phyloP scores from a whole-genome alignment of 1,140 invertebrate genomes.

The Notospermus geniculatus region DNA sequence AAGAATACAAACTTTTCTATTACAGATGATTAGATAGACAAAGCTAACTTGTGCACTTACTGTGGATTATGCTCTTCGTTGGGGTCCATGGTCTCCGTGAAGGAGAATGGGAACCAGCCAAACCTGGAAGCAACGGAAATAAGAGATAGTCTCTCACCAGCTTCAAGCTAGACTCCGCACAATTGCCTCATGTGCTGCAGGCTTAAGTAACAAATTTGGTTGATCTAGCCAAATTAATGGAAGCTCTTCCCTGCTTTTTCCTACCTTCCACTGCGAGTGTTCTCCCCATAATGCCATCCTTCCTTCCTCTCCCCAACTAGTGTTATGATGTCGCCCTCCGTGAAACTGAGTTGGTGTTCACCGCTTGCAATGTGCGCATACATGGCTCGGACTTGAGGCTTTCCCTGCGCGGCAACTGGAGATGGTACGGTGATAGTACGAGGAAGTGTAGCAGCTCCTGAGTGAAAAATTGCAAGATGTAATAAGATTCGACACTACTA shows the following conservation, averaged over 20 bases:
- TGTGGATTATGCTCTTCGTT: conserved; percentile 14
- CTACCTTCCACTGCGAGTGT: conserved; percentile 73
- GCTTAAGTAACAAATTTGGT: no score
- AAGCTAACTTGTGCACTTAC: no score
- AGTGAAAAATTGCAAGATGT: no score
- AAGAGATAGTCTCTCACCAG: no score
- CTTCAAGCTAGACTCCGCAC: no score
- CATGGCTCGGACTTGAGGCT: conserved; percentile 72
- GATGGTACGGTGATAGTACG: conserved; percentile 25
- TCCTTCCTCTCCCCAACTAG: conserved; percentile 82
- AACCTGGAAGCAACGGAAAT: conserved; percentile 65
- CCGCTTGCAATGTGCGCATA: conserved; percentile 87
- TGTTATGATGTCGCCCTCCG: conserved; percentile 84
- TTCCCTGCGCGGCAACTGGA: conserved; percentile 48
- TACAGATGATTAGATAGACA: not conserved
- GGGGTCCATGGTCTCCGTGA: conserved; percentile 71
- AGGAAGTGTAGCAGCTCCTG: conserved; percentile 29
- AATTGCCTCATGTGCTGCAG: no score
- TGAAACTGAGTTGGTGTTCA: conserved; percentile 88
- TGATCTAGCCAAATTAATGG: no score
- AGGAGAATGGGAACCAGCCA: conserved; percentile 92
- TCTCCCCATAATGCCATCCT: conserved; percentile 94
- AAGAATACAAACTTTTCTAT: no score
- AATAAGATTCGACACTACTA: no score
- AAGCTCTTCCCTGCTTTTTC: no score